A percentile compares a stretch with the other conserved stretches of the same genome.
phyloP scores from a whole-genome alignment of 2,888 invertebrate species.

The Lithophane socia region DNA sequence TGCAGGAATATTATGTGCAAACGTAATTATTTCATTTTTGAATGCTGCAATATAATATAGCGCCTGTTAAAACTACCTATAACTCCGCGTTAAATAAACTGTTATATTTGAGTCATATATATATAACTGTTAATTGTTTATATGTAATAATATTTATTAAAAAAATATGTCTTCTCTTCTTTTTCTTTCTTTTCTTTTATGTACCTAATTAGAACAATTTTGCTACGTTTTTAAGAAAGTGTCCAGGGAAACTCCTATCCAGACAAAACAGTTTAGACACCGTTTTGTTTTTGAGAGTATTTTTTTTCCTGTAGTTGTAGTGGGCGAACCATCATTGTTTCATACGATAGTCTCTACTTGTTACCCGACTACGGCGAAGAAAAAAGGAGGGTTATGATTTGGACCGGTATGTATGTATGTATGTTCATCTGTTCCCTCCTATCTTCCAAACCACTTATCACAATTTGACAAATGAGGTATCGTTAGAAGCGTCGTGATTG shows the following conservation, averaged over 20 bases:
- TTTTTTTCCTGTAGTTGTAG: not conserved
- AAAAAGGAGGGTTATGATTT: too few relatives aligned
- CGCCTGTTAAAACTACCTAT: not conserved
- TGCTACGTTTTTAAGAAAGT: not conserved
- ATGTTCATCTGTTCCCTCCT: too few relatives aligned
- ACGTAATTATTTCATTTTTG: not conserved
- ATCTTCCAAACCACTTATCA: too few relatives aligned
- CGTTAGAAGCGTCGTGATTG: too few relatives aligned
- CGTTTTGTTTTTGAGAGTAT: not conserved
- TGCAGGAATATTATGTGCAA: not conserved
- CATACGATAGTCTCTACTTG: not conserved
- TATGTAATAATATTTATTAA: not conserved
- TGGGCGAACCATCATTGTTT: not conserved
- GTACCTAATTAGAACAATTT: not conserved
- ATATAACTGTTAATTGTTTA: not conserved
- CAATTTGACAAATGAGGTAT: too few relatives aligned
- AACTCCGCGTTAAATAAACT: not conserved
- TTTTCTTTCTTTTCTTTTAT: not conserved
- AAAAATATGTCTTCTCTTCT: too few relatives aligned
- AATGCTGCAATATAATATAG: not conserved
- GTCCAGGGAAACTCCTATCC: not conserved
- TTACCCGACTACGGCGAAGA: too few relatives aligned
- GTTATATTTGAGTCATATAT: not conserved
- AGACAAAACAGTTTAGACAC: not conserved
- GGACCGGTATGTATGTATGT: too few relatives aligned